Percentiles rank a stretch among this genome's conserved stretches.
These are phyloP conservation scores for Grapholita molesta DNA, from an alignment of 1,140 invertebrate species.

Conservation along the genomic window DNA sequence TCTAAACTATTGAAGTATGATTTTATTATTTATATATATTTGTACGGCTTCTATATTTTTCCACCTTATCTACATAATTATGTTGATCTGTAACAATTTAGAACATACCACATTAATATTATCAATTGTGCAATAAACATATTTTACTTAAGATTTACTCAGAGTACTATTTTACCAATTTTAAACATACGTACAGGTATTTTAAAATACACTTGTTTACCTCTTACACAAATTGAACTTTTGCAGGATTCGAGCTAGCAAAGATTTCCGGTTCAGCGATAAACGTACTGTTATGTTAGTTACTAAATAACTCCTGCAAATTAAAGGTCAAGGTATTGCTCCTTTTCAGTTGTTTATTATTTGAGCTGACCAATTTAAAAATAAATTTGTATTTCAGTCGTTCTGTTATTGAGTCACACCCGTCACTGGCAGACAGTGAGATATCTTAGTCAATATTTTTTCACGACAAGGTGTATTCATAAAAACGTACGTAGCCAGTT, in stretches of 20 bases:
- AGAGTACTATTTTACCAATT: too few species aligned
- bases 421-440: conserved; percentile 43
- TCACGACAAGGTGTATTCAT: conserved; percentile 38
- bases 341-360: neutral
- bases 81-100: too few species aligned
- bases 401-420: conserved; percentile 31
- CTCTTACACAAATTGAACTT: neutral
- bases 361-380: conserved; percentile 9
- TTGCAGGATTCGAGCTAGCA: neutral
- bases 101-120: too few species aligned
- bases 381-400: conserved; percentile 5
- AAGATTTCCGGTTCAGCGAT: neutral
- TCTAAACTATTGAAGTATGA: too few species aligned
- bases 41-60: too few species aligned
- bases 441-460: conserved; percentile 50
- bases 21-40: too few species aligned
- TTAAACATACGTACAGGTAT: too few species aligned
- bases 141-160: too few species aligned
- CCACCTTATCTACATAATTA: too few species aligned
- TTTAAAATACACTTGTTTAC: neutral
- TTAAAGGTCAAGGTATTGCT: neutral
- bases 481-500: conserved; percentile 34
- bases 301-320: neutral
- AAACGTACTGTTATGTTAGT: too few species aligned
- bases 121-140: too few species aligned